Base-by-base conservation (phyloP, 2,797 vertebrate genomes). In the Apogon talboti region DNA sequence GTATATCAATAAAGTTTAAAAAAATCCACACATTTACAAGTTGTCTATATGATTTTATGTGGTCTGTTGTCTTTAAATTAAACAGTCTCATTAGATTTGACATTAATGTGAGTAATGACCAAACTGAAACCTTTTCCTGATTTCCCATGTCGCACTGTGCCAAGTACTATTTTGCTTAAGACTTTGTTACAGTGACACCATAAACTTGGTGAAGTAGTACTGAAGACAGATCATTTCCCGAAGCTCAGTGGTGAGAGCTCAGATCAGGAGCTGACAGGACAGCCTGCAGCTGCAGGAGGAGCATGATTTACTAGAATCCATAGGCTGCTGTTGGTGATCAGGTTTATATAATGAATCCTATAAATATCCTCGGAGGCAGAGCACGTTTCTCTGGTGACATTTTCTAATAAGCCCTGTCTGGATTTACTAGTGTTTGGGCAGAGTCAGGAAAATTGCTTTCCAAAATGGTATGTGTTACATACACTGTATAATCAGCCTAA, bases 321-420 rank as follows among this genome's bases (percentile, higher is more conserved):
- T 66, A 75, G 78, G 71, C 73, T 74, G 74, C 81, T 78, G 80
- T 66, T 71, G 71, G 68, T 69, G 81, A 83, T 87, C 70, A 84
- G 80, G 60, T 86, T 86, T 84, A 77, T 79, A 62, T 81, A 81
- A 88, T 86, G 51, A 83, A 83, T 82, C 75, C 76, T 83, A 89
- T 81, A 87, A 87, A 87, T 81, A 86, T 74, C 72, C 57, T 66
- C 18, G 0, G 63, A 85, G 40, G 75, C 71, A 80, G 14, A 71
- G 71, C 45, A 33, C 55, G 64, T 77, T 60, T 77, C 76, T 68
- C 54, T 37, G 41, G 57, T 79, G 82, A 78, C 70, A 77, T 86
- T 84, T 80, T 79, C 48, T 73, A 69, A 79, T 70, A 72, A 72
- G 53, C 45, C 42, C 61, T 50, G 51, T 75, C 63, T 76, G 52